phyloP scores from a whole-genome alignment of 35 echinoderm and acorn worm species.

The Patiria miniata region DNA sequence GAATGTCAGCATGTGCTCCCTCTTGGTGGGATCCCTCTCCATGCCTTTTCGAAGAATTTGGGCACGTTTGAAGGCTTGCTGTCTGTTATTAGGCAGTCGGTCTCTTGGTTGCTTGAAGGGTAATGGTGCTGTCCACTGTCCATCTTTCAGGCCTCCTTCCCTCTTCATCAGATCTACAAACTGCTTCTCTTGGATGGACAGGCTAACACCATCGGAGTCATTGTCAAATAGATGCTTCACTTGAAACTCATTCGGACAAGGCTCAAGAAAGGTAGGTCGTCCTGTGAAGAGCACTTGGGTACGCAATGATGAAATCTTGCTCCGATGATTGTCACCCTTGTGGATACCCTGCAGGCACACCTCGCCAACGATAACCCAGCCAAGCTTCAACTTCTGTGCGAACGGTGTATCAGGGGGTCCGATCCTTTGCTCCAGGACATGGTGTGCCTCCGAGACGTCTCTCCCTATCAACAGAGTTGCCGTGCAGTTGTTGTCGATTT shows the following conservation, averaged over 20 bases:
- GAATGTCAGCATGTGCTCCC: not conserved
- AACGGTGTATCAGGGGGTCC: too few relatives aligned
- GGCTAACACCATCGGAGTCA: conserved; percentile 9
- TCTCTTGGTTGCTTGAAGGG: conserved; percentile 37
- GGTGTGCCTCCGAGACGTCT: not conserved
- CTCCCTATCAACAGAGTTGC: conserved; percentile 47
- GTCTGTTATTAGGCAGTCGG: conserved; percentile 26
- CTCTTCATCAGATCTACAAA: conserved; percentile 36
- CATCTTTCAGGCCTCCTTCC: conserved; percentile 23
- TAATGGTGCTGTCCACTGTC: conserved; percentile 30
- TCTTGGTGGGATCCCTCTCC: not conserved
- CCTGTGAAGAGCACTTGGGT: too few relatives aligned
- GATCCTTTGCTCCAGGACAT: too few relatives aligned
- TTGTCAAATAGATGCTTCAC: conserved; percentile 27
- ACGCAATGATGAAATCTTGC: too few relatives aligned
- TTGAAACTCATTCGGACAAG: conserved; percentile 29
- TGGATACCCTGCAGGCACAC: too few relatives aligned
- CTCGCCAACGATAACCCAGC: too few relatives aligned
- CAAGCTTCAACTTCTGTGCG: too few relatives aligned
- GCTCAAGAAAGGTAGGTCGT: not conserved
- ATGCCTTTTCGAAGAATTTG: conserved; percentile 40
- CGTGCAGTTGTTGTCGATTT: conserved; percentile 26
- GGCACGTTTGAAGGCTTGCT: conserved; percentile 32
- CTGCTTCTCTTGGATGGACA: conserved; percentile 42
- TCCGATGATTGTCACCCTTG: too few relatives aligned